Base-by-base conservation (phyloP, 2,797 vertebrate species). In the Muraenolepis orangiensis region DNA sequence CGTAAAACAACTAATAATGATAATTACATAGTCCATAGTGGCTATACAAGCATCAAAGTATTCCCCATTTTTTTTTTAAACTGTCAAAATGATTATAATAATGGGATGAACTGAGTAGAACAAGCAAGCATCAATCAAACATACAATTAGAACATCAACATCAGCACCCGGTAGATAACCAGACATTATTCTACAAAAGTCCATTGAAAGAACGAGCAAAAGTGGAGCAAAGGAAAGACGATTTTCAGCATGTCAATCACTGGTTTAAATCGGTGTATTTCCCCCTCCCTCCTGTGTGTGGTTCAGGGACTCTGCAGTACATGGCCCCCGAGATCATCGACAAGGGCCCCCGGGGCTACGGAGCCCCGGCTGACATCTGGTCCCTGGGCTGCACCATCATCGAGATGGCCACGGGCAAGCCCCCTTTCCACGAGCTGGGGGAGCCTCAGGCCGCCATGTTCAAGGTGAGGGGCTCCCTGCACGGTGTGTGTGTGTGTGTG, bases 271-370 rank as follows among this genome's bases (percentile, higher is more conserved):
- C 4, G 42, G 26, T 67, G 18, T 31, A 30, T 1, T 31, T 1
- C 16, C 6, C 29, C 64, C 42, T 29, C 3, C 18, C 69, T 11
- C 80, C 20, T 72, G 11, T 42, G 46, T 71, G 71, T 51, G 18
- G 61, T 38, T 26, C 32, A 90, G 96, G 96, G 1, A 98, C 96
- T 7, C 89, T 98, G 32, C 96, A 98, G 87, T 98, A 98, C 86
- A 98, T 98, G 96, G 96, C 96, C 30, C 96, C 96, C 5, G 96
- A 98, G 82, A 95, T 98, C 82, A 98, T 98, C 16, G 95, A 98
- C 81, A 95, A 95, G 79, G 96, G 96, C 1, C 96, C 96, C 0
- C 89, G 95, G 40, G 96, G 96, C 0, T 98, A 98, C 0, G 96
- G 96, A 67, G 97, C 96, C 76, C 96, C 96, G 0, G 96, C 96